Evolutionary conservation across 1,140 invertebrate genomes (phyloP).

Genomic region (Trypoxylus dichotomus): DNA sequence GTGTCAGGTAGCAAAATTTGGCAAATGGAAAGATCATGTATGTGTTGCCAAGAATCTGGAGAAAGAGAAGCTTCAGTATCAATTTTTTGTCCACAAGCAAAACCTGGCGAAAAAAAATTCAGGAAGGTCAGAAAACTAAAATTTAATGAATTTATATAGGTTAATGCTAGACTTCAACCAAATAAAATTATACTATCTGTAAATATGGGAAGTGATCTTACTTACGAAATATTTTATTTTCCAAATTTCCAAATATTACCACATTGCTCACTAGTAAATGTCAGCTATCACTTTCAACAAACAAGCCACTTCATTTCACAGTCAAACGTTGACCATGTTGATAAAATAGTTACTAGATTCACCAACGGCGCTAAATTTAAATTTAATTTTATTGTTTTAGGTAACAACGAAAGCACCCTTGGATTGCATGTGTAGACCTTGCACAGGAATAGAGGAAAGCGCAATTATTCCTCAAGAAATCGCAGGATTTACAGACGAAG

Average conservation of each 20-base stretch:
- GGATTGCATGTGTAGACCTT: constrained; percentile 92
- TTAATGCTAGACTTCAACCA: neutral
- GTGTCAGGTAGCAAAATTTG: constrained; percentile 95
- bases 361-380: constrained; percentile 10
- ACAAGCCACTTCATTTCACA: constrained; percentile 1
- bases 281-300: constrained; percentile 8
- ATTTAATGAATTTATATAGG: neutral
- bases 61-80: constrained; percentile 87
- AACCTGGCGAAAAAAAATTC: constrained; percentile 81
- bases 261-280: neutral
- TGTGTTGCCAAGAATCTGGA: constrained; percentile 93
- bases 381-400: constrained; percentile 54
- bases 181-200: neutral
- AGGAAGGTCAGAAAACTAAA: constrained; percentile 67
- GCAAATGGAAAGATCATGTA: constrained; percentile 93
- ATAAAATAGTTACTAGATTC: neutral
- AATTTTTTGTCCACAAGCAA: constrained; percentile 86
- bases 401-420: constrained; percentile 87
- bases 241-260: neutral
- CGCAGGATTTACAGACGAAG: constrained; percentile 81
- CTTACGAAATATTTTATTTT: constrained; percentile 11
- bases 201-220: neutral
- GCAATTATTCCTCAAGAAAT: constrained; percentile 88
- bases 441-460: constrained; percentile 84
- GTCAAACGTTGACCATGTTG: neutral